Conservation (phyloP, 2,797 vertebrate genomes). For the Pseudocheirus occidentalis region DNA sequence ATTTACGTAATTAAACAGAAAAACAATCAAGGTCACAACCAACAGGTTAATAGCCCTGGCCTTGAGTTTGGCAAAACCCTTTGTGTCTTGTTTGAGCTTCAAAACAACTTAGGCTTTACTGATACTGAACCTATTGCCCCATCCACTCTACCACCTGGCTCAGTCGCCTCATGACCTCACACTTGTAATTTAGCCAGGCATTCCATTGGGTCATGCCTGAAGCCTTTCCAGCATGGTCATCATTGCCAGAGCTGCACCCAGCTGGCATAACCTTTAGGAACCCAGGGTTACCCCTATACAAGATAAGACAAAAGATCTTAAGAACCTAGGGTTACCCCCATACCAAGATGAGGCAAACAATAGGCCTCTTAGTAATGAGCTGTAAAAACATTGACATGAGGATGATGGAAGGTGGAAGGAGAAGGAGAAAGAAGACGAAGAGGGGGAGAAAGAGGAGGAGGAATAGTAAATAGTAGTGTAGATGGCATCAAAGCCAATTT, state of each 20-base stretch:
- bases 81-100: background rate
- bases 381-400: fast-evolving
- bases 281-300: background rate
- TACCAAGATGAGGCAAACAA: background rate
- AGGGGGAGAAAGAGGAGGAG: background rate
- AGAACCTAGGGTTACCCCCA: background rate
- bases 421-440: no score
- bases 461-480: background rate
- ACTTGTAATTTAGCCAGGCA: background rate
- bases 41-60: background rate
- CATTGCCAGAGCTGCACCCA: background rate
- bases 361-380: background rate
- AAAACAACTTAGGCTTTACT: background rate
- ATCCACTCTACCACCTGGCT: background rate
- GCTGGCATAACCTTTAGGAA: no score
- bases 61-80: background rate
- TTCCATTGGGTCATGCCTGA: background rate
- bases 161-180: background rate
- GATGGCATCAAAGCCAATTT: background rate
- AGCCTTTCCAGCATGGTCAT: background rate
- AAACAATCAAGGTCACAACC: background rate
- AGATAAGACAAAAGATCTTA: background rate
- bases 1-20: no score
- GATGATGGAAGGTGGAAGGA: background rate
- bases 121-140: background rate